Conservation (phyloP, 37 sponge, comb jelly and placozoan species). For the Eunapius fragilis region DNA sequence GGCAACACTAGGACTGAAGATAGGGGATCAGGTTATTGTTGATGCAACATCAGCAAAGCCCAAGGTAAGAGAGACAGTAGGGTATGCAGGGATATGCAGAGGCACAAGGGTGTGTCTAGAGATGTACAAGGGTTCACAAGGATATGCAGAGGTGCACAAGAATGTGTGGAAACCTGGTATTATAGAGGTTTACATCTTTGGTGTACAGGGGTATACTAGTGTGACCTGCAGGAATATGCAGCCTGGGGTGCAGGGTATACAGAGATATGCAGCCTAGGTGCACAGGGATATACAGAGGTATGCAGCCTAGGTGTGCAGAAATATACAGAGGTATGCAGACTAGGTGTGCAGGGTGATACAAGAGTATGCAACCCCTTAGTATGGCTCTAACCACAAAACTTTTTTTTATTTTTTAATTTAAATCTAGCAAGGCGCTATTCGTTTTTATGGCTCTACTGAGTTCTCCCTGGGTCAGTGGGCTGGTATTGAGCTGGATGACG, state of each 20-base stretch:
- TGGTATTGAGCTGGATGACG: slow-evolving; percentile 90
- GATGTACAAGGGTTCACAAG: slow-evolving; percentile 52
- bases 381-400: too few relatives aligned
- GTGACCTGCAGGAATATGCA: too few relatives aligned
- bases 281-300: too few relatives aligned
- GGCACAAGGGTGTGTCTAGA: slow-evolving; percentile 16
- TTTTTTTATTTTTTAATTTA: background rate
- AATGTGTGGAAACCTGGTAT: too few relatives aligned
- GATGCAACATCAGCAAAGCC: slow-evolving; percentile 47
- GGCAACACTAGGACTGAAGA: slow-evolving; percentile 51
- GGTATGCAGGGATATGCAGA: background rate
- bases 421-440: slow-evolving; percentile 68
- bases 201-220: too few relatives aligned
- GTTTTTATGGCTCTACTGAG: slow-evolving; percentile 79
- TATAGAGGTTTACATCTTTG: too few relatives aligned
- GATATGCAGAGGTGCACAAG: background rate
- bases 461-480: slow-evolving; percentile 86
- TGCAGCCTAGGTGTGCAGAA: too few relatives aligned
- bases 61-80: slow-evolving; percentile 30
- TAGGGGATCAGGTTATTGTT: slow-evolving; percentile 60
- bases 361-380: too few relatives aligned
- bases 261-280: too few relatives aligned
- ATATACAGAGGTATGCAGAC: too few relatives aligned
- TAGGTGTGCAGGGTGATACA: too few relatives aligned
- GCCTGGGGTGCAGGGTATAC: too few relatives aligned